phyloP scores from a whole-genome alignment of 2,797 vertebrate genomes.

The Apogon hyalosoma region DNA sequence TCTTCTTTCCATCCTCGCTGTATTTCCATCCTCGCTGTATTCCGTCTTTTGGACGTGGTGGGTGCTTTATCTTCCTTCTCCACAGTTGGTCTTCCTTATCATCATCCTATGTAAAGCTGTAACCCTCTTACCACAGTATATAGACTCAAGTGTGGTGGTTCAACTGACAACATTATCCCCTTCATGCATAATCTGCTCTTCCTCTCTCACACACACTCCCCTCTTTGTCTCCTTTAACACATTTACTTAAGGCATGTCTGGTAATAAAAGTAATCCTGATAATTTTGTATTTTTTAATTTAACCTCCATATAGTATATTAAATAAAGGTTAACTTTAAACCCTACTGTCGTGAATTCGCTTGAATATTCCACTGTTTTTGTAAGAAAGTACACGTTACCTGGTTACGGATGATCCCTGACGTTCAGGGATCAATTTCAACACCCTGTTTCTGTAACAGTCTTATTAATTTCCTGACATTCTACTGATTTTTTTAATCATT shows the following conservation, averaged over 20 bases:
- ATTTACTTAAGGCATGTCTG: background rate
- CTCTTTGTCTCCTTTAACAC: background rate
- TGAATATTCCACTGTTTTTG: too few species aligned
- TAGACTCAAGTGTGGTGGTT: constrained; percentile 2
- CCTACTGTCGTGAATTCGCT: too few species aligned
- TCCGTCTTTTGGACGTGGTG: background rate
- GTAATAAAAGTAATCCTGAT: background rate
- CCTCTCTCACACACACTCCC: background rate
- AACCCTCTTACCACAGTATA: constrained; percentile 9
- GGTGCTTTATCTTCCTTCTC: constrained; percentile 6
- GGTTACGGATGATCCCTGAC: too few species aligned
- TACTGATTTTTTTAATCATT: too few species aligned
- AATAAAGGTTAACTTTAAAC: background rate
- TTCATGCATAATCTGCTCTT: constrained; percentile 22
- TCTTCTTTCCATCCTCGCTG: too few species aligned
- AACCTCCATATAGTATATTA: background rate
- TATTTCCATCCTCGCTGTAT: background rate
- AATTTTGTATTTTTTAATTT: background rate
- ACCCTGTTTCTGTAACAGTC: too few species aligned
- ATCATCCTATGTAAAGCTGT: constrained; percentile 19
- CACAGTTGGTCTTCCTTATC: constrained; percentile 10
- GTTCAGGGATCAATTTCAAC: too few species aligned
- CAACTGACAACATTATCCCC: constrained; percentile 11
- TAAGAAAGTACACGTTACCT: too few species aligned
- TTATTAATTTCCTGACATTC: too few species aligned